Percentiles rank a stretch among this genome's conserved stretches.
Evolutionary conservation across 1,140 invertebrate genomes (phyloP).

Genomic region (Melitaea cinxia): DNA sequence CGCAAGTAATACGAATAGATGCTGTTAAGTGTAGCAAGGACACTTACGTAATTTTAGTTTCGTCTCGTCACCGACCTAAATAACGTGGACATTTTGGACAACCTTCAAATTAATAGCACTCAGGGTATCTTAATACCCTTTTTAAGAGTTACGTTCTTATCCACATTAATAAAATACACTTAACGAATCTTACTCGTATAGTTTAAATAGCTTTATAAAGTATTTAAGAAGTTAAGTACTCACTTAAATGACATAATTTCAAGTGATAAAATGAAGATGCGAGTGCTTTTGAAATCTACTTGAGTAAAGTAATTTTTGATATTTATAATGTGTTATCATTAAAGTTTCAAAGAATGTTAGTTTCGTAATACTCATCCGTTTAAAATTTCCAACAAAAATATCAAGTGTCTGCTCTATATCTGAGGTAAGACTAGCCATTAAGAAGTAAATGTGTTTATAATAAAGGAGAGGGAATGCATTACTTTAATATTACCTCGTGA

Average conservation of each 20-base stretch:
- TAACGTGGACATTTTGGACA: neutral
- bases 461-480: constrained; percentile 66
- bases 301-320: no score
- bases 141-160: neutral
- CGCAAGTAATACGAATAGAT: constrained; percentile 27
- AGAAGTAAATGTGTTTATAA: constrained; percentile 68
- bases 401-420: constrained; percentile 6
- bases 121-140: neutral
- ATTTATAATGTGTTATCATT: no score
- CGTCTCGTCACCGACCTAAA: constrained; percentile 14
- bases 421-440: constrained; percentile 38
- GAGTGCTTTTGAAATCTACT: no score
- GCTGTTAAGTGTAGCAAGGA: constrained; percentile 49
- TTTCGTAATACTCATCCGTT: neutral
- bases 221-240: no score
- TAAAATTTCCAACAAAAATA: constrained; percentile 9
- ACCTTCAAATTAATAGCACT: constrained; percentile 1
- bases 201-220: neutral
- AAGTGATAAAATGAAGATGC: no score
- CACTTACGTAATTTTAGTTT: constrained; percentile 43
- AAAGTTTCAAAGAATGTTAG: no score
- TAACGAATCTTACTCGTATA: neutral
- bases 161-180: neutral
- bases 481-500: constrained; percentile 55
- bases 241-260: no score